Evolutionary conservation across 1,140 invertebrate genomes (phyloP).

Genomic region (Neomicropteryx cornuta): DNA sequence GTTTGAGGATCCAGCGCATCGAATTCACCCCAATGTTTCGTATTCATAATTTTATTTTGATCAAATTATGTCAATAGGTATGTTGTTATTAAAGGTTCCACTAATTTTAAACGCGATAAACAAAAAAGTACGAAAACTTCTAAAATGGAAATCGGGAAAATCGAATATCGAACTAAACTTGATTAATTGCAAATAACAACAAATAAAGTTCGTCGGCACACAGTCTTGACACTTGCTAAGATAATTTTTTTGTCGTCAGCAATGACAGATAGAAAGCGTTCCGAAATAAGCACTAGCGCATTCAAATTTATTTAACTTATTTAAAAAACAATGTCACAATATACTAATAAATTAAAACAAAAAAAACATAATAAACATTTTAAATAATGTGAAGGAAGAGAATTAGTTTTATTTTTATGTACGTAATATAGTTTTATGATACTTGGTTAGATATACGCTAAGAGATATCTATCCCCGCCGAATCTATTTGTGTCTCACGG

Average conservation of each 20-base stretch:
- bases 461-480: background rate
- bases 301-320: too few relatives aligned
- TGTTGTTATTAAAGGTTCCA: conserved; percentile 1
- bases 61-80: background rate
- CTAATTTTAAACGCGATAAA: background rate
- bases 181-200: background rate
- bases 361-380: too few relatives aligned
- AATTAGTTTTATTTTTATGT: conserved; percentile 4
- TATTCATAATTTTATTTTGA: background rate
- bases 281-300: too few relatives aligned
- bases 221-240: too few relatives aligned
- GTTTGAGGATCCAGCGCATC: conserved; percentile 24
- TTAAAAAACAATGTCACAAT: too few relatives aligned
- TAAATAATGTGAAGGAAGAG: conserved; percentile 5
- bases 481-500: conserved; percentile 9
- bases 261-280: too few relatives aligned
- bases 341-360: too few relatives aligned
- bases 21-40: conserved; percentile 30
- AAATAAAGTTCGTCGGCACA: too few relatives aligned
- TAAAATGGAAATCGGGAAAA: background rate
- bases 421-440: background rate
- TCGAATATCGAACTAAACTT: background rate
- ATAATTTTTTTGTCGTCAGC: too few relatives aligned
- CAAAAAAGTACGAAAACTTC: background rate
- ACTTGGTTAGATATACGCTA: background rate